A percentile compares a stretch with the other conserved stretches of the same genome.
Evolutionary conservation across 2,797 vertebrate genomes (phyloP).

Genomic region (Petrocephalus schoutedeni): DNA sequence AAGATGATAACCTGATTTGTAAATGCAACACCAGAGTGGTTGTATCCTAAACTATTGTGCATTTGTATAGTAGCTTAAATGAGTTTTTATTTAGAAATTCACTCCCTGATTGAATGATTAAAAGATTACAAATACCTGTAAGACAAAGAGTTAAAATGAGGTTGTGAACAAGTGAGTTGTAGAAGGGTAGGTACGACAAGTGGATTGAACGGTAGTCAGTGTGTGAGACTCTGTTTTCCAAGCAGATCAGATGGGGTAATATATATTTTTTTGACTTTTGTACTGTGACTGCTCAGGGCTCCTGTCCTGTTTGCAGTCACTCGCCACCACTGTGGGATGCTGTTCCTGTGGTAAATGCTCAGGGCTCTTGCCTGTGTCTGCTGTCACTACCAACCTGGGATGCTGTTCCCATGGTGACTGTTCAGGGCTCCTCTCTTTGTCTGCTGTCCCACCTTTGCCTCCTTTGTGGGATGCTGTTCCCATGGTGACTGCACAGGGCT

Average conservation of each 20-base stretch:
- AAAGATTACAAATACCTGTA: neutral
- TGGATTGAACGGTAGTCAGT: neutral
- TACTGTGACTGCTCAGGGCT: neutral
- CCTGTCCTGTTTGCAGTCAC: too few relatives aligned
- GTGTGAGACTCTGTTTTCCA: neutral
- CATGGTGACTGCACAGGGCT: neutral
- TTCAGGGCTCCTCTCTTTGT: neutral
- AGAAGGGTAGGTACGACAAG: neutral
- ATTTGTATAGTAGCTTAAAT: neutral
- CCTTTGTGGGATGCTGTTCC: neutral
- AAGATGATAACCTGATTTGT: neutral
- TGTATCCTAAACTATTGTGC: neutral
- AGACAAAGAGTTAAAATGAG: neutral
- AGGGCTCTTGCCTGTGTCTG: neutral
- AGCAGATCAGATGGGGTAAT: neutral
- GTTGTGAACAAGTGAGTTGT: neutral
- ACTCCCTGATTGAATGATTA: neutral
- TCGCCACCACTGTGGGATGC: too few relatives aligned
- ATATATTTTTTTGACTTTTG: neutral
- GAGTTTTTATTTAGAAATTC: neutral
- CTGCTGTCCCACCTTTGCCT: neutral
- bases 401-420: neutral
- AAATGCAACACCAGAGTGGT: neutral
- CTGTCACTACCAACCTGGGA: neutral
- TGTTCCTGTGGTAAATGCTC: too few relatives aligned